These are phyloP conservation scores for Plodia interpunctella DNA, from an alignment of 1,140 invertebrate species.

Conservation along the genomic window DNA sequence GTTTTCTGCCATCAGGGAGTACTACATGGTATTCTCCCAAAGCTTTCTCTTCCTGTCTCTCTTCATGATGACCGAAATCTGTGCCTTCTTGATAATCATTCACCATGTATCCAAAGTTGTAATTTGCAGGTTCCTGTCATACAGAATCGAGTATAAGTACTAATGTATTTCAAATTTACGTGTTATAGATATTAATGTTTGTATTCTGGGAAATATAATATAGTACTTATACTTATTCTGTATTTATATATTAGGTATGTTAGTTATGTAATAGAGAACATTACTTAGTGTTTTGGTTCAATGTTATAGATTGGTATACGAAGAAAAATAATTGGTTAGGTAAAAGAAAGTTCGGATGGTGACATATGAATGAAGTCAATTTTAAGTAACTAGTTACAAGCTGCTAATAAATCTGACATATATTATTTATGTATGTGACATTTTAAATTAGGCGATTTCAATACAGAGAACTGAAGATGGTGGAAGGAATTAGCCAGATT, in stretches of 20 bases:
- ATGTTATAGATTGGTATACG: no score
- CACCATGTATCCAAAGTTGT: constrained; percentile 86
- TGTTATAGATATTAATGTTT: constrained; percentile 12
- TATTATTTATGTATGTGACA: no score
- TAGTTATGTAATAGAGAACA: no score
- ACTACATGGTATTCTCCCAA: constrained; percentile 85
- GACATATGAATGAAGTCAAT: no score
- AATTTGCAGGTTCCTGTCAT: constrained; percentile 80
- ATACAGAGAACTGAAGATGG: no score
- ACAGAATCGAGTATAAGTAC: constrained; percentile 49
- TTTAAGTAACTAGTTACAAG: no score
- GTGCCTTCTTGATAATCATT: constrained; percentile 82
- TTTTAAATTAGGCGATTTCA: no score
- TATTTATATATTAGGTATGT: neutral
- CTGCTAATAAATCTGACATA: no score
- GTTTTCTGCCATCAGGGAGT: constrained; percentile 85
- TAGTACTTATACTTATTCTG: constrained; percentile 36
- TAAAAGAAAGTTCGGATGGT: no score
- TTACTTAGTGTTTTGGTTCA: no score
- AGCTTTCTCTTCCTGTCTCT: constrained; percentile 81
- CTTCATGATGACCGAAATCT: constrained; percentile 85
- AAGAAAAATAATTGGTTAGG: no score
- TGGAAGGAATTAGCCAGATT: no score
- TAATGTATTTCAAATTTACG: constrained; percentile 15
- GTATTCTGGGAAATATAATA: constrained; percentile 10